Conservation (phyloP, 2,797 vertebrate species). For the Cygnus olor region DNA sequence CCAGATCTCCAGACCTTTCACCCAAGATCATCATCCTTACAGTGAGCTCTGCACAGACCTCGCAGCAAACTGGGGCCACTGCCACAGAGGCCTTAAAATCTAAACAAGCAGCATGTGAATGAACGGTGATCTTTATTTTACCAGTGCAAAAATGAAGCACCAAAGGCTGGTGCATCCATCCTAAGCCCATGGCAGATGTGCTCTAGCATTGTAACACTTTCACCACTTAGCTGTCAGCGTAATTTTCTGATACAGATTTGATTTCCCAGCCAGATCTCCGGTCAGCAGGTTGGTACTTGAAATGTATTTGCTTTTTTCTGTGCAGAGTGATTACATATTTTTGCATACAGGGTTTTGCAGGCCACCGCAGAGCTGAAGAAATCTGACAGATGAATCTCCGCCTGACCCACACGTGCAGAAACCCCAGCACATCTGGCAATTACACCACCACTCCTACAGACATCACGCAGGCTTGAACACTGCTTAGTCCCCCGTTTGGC, state of each 20-base stretch:
- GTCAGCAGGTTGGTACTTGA: neutral
- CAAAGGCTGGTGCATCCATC: neutral
- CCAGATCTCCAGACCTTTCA: neutral
- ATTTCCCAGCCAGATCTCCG: neutral
- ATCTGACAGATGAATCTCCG: neutral
- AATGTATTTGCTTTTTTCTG: neutral
- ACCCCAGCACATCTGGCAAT: neutral
- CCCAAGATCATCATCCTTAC: neutral
- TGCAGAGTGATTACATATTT: neutral
- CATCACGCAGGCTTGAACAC: neutral
- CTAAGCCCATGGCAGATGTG: neutral
- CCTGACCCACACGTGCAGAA: neutral
- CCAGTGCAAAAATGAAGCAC: neutral
- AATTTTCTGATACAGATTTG: neutral
- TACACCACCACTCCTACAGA: neutral
- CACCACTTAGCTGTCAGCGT: neutral
- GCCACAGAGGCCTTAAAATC: neutral
- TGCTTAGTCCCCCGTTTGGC: neutral
- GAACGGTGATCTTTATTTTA: neutral
- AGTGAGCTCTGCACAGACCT: neutral
- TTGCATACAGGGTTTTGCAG: neutral
- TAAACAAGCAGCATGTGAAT: neutral
- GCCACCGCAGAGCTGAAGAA: neutral
- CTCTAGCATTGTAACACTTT: neutral
- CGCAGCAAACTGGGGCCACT: neutral